phyloP scores from a whole-genome alignment of 2,797 vertebrate genomes.

The Echiichthys vipera region DNA sequence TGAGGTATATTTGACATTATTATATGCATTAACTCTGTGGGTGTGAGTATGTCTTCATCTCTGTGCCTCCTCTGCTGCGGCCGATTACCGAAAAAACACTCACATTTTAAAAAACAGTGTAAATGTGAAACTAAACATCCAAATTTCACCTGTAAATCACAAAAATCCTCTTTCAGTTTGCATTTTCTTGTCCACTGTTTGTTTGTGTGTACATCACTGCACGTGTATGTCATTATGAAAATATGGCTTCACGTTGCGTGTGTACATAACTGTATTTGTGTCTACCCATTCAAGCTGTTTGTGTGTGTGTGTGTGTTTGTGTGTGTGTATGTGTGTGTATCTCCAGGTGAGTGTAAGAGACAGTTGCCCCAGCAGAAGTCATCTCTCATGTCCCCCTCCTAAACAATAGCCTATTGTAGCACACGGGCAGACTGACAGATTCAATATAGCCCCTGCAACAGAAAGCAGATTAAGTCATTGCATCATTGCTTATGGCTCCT shows the following conservation, averaged over 20 bases:
- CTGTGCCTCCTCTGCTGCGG: not conserved
- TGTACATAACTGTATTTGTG: not conserved
- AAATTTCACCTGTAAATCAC: not conserved
- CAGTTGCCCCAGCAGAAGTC: constrained; percentile 45
- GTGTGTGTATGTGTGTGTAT: not conserved
- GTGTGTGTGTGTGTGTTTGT: too few relatives aligned
- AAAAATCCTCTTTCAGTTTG: not conserved
- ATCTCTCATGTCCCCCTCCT: constrained; percentile 63
- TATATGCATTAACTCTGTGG: not conserved
- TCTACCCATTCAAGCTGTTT: not conserved
- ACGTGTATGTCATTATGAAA: not conserved
- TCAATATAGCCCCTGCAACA: constrained; percentile 63
- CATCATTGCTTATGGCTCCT: constrained; percentile 69
- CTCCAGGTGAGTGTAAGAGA: constrained; percentile 51
- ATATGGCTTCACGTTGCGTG: not conserved
- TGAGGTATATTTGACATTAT: constrained; percentile 13
- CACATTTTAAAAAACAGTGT: not conserved
- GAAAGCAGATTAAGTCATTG: constrained; percentile 72
- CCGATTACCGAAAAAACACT: too few relatives aligned
- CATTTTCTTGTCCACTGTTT: not conserved
- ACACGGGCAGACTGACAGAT: constrained; percentile 66
- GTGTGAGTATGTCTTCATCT: constrained; percentile 15
- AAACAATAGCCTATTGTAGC: constrained; percentile 74
- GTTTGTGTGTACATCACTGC: not conserved
- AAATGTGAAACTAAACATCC: not conserved